Percentiles rank a stretch among this genome's conserved stretches.
phyloP scores from a whole-genome alignment of 37 sponge, comb jelly and placozoan genomes.

The Oopsacas minuta region DNA sequence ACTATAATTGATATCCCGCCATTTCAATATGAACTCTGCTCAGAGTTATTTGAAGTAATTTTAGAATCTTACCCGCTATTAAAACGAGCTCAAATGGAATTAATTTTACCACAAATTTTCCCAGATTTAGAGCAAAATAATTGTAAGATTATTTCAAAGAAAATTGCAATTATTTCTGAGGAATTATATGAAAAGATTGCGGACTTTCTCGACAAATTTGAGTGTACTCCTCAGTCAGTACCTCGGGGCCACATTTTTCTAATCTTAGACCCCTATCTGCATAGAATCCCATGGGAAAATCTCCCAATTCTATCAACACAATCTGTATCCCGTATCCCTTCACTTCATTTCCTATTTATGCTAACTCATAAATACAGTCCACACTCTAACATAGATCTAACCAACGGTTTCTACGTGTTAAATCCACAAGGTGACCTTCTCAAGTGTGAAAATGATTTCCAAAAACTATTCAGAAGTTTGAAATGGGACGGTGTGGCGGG shows the following conservation, averaged over 20 bases:
- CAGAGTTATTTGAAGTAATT: background rate
- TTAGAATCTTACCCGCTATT: background rate
- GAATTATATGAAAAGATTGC: conserved; percentile 11
- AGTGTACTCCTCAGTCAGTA: background rate
- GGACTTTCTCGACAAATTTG: background rate
- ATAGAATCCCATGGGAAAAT: conserved; percentile 1
- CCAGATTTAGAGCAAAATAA: background rate
- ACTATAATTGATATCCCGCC: background rate
- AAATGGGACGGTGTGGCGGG: background rate
- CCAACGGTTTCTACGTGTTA: conserved; percentile 5
- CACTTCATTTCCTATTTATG: background rate
- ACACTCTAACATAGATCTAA: background rate
- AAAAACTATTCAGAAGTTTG: background rate
- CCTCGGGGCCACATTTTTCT: conserved; percentile 8
- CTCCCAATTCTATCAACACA: background rate
- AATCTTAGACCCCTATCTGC: background rate
- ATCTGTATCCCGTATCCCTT: background rate
- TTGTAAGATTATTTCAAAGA: background rate
- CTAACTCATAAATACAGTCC: background rate
- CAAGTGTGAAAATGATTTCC: background rate
- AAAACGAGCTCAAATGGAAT: background rate
- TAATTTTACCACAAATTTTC: background rate
- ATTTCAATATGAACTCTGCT: background rate
- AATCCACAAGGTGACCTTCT: conserved; percentile 6
- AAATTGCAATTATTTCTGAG: background rate